phyloP scores from a whole-genome alignment of 2,113 vertebrate genomes.

The Caracal caracal region DNA sequence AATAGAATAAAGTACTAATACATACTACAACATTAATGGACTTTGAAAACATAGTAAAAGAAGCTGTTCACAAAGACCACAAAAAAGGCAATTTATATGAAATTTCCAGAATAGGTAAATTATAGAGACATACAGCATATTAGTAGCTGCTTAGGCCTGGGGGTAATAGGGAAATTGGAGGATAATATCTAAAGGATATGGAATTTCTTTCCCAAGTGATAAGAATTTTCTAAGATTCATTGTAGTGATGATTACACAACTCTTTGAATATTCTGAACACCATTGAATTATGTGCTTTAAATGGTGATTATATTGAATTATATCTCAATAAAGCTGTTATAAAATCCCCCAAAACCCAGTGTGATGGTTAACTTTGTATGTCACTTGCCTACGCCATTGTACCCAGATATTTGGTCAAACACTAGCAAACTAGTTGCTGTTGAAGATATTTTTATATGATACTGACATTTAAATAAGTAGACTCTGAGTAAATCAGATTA shows the following conservation, averaged over 20 bases:
- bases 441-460: not conserved
- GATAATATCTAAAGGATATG: not conserved
- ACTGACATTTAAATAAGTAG: not conserved
- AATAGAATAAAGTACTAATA: not conserved
- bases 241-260: not conserved
- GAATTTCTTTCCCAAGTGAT: not conserved
- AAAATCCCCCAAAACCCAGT: not conserved
- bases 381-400: not conserved
- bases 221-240: not conserved
- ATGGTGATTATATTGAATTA: not conserved
- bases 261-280: conserved; percentile 4
- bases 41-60: not conserved
- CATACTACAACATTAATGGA: not conserved
- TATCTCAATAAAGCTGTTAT: not conserved
- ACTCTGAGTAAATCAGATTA: not conserved
- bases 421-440: not conserved
- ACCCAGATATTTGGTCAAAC: not conserved
- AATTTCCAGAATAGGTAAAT: not conserved
- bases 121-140: not conserved
- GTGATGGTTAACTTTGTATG: not conserved
- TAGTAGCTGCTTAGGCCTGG: not conserved
- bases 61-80: not conserved
- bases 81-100: not conserved
- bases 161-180: not conserved
- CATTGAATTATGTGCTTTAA: not conserved